Percentiles rank a stretch among this genome's conserved stretches.
These are phyloP conservation scores for Burhinus oedicnemus DNA, from an alignment of 2,113 vertebrate species.

Conservation along the genomic window DNA sequence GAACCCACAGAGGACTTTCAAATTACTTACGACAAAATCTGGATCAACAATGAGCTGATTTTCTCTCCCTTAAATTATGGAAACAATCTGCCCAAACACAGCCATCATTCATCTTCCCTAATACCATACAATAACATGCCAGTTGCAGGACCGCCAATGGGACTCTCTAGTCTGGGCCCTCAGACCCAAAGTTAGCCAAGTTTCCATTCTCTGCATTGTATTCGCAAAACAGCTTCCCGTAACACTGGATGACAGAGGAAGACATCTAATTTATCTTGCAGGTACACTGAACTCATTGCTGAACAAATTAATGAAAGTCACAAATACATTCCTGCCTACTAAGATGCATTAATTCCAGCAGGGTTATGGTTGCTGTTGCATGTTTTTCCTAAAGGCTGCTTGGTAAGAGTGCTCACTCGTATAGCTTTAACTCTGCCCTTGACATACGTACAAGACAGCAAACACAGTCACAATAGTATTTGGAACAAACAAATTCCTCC, in stretches of 20 bases:
- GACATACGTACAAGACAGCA: fast-evolving
- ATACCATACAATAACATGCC: background rate
- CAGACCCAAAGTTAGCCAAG: background rate
- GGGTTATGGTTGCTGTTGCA: background rate
- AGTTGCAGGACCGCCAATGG: background rate
- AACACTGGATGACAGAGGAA: background rate
- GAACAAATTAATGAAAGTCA: background rate
- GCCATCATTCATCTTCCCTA: background rate
- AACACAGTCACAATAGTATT: background rate
- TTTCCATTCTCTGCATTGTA: slow-evolving; percentile 12
- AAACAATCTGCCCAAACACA: background rate
- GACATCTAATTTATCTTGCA: background rate
- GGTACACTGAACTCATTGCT: background rate
- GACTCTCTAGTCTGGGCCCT: background rate
- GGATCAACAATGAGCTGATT: background rate
- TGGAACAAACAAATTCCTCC: background rate
- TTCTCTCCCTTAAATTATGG: background rate
- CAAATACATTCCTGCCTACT: background rate
- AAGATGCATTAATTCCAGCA: background rate
- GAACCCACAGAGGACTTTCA: background rate
- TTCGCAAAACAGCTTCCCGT: background rate
- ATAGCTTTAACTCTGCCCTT: background rate
- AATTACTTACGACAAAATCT: background rate
- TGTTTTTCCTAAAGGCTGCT: background rate
- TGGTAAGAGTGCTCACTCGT: background rate